These are phyloP conservation scores for Melanerpes formicivorus DNA, from an alignment of 2,113 vertebrate species.

Conservation along the genomic window DNA sequence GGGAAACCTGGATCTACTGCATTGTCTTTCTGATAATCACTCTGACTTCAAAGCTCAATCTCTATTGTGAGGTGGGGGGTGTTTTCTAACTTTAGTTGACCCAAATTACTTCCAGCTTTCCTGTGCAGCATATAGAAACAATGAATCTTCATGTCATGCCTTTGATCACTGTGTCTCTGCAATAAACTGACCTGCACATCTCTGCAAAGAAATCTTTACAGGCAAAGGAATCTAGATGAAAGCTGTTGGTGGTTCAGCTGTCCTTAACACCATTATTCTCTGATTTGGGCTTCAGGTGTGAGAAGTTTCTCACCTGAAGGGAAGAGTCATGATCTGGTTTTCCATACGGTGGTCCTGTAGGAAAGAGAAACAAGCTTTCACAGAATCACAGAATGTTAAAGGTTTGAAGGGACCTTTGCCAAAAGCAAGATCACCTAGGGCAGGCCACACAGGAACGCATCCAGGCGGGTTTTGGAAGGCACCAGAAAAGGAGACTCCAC, in stretches of 20 bases:
- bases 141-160: background rate
- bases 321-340: background rate
- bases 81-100: conserved; percentile 56
- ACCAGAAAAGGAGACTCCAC: too few relatives aligned
- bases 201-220: background rate
- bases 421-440: too few relatives aligned
- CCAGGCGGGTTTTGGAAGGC: too few relatives aligned
- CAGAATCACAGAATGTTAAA: too few relatives aligned
- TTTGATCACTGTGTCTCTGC: conserved; percentile 36
- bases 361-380: background rate
- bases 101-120: conserved; percentile 45
- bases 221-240: background rate
- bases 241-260: background rate
- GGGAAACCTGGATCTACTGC: background rate
- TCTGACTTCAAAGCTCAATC: conserved; percentile 39
- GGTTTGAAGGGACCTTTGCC: too few relatives aligned
- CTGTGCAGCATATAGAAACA: background rate
- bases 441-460: too few relatives aligned
- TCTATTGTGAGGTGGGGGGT: background rate
- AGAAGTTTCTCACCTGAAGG: background rate
- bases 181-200: background rate
- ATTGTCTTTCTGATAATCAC: background rate
- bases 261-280: background rate
- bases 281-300: background rate
- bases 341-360: background rate